A percentile compares a stretch with the other conserved stretches of the same genome.
phyloP scores from a whole-genome alignment of 1,140 invertebrate genomes.

The Antheraea mylitta region DNA sequence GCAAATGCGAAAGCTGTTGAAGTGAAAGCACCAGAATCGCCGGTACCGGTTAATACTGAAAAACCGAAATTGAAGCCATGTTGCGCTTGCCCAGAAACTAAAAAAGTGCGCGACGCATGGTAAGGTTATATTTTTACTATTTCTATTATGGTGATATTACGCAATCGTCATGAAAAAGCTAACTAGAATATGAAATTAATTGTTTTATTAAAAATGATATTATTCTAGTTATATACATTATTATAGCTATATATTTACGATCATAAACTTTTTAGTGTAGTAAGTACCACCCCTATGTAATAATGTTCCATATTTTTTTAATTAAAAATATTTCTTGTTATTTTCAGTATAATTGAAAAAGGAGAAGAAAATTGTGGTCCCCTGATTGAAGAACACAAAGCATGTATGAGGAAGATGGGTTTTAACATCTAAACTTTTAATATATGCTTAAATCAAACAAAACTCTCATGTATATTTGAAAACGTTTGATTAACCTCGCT shows the following conservation, averaged over 20 bases:
- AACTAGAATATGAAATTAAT: background rate
- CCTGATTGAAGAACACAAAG: constrained; percentile 97
- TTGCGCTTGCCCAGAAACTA: constrained; percentile 99
- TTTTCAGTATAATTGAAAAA: constrained; percentile 93
- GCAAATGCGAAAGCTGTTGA: constrained; percentile 69
- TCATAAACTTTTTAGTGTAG: too few relatives aligned
- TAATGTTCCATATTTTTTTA: too few relatives aligned
- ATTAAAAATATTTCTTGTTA: constrained; percentile 11
- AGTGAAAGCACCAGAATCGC: constrained; percentile 42
- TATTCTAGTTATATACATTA: constrained; percentile 31
- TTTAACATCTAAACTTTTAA: constrained; percentile 90
- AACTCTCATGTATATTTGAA: too few relatives aligned
- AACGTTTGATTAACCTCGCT: too few relatives aligned
- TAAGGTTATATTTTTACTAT: constrained; percentile 76
- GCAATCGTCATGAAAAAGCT: constrained; percentile 27
- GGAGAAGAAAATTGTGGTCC: constrained; percentile 95
- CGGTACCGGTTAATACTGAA: constrained; percentile 53
- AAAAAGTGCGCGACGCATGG: constrained; percentile 94
- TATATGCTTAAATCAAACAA: background rate
- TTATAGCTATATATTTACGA: too few relatives aligned
- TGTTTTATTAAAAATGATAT: background rate
- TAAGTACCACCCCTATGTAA: too few relatives aligned
- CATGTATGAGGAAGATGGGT: constrained; percentile 96
- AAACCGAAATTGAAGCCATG: constrained; percentile 94
- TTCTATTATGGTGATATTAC: constrained; percentile 30